These are phyloP conservation scores for Drosophila rellima DNA, from an alignment of 2,888 invertebrate species.

Conservation along the genomic window DNA sequence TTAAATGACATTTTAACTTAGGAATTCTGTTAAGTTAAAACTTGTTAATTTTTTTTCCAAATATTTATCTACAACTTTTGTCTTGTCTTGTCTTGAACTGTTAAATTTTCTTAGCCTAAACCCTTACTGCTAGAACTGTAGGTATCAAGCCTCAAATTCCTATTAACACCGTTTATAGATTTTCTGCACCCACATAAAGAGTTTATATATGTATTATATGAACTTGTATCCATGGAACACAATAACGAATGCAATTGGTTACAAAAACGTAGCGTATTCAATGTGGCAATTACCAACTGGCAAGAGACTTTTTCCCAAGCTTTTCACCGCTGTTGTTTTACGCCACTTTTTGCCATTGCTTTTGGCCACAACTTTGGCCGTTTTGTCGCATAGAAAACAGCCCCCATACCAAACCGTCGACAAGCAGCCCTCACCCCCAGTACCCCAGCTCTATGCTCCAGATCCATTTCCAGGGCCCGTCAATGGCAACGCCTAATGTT, in stretches of 20 bases:
- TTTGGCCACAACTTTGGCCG: conserved; percentile 24
- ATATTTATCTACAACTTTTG: too few relatives aligned
- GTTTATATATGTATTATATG: background rate
- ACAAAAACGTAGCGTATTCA: conserved; percentile 16
- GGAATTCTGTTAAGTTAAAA: too few relatives aligned
- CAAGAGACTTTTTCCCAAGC: conserved; percentile 44
- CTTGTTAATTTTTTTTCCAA: too few relatives aligned
- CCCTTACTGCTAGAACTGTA: background rate
- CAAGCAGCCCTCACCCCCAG: background rate
- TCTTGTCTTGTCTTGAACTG: too few relatives aligned
- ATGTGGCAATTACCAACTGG: conserved; percentile 30
- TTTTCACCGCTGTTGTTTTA: conserved; percentile 29
- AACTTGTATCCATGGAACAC: background rate
- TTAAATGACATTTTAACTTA: background rate
- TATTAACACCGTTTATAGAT: conserved; percentile 25
- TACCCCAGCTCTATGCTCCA: conserved; percentile 13
- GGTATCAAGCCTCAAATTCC: background rate
- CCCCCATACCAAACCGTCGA: conserved; percentile 9
- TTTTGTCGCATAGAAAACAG: conserved; percentile 44
- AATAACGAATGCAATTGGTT: conserved; percentile 16
- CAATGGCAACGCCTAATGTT: conserved; percentile 72
- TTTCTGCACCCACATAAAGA: conserved; percentile 20
- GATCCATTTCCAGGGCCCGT: conserved; percentile 40
- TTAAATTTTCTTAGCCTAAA: background rate
- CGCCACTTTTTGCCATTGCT: conserved; percentile 25